Evolutionary conservation across 2,888 invertebrate species (phyloP), one percentile per base, ranked within the genome.

Genomic region (Hypselothyrea guttata): DNA sequence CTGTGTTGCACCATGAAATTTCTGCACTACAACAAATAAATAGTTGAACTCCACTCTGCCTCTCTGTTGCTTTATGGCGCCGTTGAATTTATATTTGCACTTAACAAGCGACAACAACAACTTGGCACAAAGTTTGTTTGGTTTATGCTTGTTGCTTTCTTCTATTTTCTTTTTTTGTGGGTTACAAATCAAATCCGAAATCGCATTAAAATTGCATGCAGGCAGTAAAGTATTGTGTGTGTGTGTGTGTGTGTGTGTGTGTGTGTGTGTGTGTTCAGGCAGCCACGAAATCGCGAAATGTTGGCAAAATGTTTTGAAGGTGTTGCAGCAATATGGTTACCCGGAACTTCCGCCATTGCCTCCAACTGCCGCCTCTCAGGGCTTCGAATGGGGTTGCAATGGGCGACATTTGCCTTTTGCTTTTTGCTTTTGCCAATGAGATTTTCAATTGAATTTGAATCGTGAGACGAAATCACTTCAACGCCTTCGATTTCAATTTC

Each of bases 401-500:
- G n/a, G n/a, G n/a, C n/a, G n/a, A n/a, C n/a, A n/a, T n/a, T n/a
- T n/a, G 22, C 22, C 3, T 2, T 4, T 38, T 1, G 31, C 8
- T 3, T 18, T 12, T 15, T 15, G 34, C 27, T 48, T 57, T 58
- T 62, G 56, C 67, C 42, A 63, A 64, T 76, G n/a, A n/a, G n/a
- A n/a, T 22, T 22, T 22, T 66, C 71, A 81, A 84, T 84, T 82
- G 82, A 81, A 78, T 75, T 82, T 84, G 22, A 22, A 22, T 77
- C 73, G 83, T 75, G 75, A 82, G 81, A 84, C 81, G 83, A 84
- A 81, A 81, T 81, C 81, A 81, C 81, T 84, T 81, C 84, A 81
- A 81, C 81, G 81, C 81, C 81, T 81, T 81, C 84, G 79, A 82
- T 84, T 81, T 81, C 84, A 81, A 81, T 81, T 81, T 81, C 81